Conservation (phyloP, 2,888 invertebrate genomes). For the Cremastinae sp. region DNA sequence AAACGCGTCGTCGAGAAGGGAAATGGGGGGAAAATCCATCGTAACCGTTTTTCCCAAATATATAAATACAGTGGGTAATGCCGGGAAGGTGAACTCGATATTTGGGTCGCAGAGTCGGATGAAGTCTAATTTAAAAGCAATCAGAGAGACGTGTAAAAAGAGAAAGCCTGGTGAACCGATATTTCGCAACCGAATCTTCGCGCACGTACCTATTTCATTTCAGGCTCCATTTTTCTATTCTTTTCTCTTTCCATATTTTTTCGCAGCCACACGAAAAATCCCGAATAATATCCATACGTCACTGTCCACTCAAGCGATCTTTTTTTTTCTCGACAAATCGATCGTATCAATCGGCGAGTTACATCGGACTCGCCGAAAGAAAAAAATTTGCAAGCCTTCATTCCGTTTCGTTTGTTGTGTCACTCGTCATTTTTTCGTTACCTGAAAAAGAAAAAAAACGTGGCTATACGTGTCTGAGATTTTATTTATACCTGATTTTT, state of each 20-base stretch:
- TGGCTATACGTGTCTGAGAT: no score
- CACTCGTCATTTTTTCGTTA: no score
- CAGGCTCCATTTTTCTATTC: neutral
- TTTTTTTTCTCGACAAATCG: no score
- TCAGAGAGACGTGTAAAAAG: slow-evolving; percentile 56
- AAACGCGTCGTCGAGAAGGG: slow-evolving; percentile 19
- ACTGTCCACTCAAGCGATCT: no score
- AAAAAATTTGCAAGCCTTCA: no score
- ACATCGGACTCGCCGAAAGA: no score
- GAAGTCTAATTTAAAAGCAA: slow-evolving; percentile 68
- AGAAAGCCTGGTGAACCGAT: slow-evolving; percentile 28
- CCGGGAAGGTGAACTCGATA: slow-evolving; percentile 35
- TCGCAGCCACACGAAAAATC: slow-evolving; percentile 19
- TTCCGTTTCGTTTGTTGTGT: no score
- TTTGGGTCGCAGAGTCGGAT: slow-evolving; percentile 62
- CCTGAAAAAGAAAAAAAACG: no score
- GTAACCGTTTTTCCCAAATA: slow-evolving; percentile 7
- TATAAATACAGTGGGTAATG: slow-evolving; percentile 6
- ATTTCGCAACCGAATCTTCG: slow-evolving; percentile 32
- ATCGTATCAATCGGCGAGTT: no score
- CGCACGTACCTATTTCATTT: slow-evolving; percentile 14
- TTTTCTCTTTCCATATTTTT: slow-evolving; percentile 41
- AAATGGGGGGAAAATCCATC: slow-evolving; percentile 43
- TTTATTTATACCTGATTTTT: no score
- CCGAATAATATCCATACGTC: slow-evolving; percentile 21